A percentile compares a stretch with the other conserved stretches of the same genome.
Evolutionary conservation across 2,888 invertebrate species (phyloP).

Genomic region (Mythimna vitellina): DNA sequence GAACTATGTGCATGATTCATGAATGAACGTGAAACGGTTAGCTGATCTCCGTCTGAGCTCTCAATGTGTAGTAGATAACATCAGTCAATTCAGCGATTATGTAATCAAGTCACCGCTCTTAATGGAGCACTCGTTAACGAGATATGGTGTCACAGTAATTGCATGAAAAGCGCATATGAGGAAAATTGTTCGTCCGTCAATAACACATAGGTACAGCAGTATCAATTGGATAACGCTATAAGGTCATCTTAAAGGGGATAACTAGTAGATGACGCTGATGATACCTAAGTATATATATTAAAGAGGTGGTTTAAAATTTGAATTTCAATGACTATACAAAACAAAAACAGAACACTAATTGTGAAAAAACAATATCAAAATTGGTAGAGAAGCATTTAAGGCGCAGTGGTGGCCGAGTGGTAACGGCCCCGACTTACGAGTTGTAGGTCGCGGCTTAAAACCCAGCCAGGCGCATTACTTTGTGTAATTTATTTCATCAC

Average conservation of each 20-base stretch:
- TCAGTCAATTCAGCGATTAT: conserved; percentile 39
- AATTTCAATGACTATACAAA: neutral
- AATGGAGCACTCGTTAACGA: conserved; percentile 16
- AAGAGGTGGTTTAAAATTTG: neutral
- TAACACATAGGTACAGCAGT: neutral
- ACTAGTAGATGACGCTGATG: neutral
- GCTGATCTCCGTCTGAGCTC: conserved; percentile 17
- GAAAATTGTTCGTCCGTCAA: neutral
- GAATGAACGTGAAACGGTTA: conserved; percentile 33
- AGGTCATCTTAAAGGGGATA: neutral
- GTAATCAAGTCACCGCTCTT: conserved; percentile 31
- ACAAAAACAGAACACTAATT: no score
- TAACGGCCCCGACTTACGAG: no score
- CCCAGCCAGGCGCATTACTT: no score
- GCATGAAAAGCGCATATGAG: conserved; percentile 14
- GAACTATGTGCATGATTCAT: conserved; percentile 13
- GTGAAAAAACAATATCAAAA: no score
- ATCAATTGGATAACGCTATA: neutral
- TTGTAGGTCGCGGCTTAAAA: no score
- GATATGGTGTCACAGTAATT: conserved; percentile 11
- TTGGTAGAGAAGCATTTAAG: no score
- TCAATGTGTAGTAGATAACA: conserved; percentile 25
- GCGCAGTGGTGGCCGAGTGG: no score
- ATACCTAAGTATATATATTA: neutral
- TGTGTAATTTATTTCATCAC: no score